Base-by-base conservation (phyloP, 2,888 invertebrate species). In the Rotaria magnacalcarata region DNA sequence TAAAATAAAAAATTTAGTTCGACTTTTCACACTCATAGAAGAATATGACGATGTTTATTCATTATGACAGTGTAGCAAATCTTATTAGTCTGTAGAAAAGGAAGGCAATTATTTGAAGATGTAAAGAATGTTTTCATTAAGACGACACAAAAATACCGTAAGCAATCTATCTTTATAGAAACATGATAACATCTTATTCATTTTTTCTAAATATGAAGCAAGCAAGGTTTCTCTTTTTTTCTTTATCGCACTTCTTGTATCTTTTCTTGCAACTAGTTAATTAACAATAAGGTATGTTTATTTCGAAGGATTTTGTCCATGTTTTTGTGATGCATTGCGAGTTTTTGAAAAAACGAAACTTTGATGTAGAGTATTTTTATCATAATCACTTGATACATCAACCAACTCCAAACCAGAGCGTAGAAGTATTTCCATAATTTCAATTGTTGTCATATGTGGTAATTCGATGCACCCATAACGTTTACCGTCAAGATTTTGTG, bases 311-410 rank as follows among this genome's bases (percentile, higher is more conserved):
- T 10, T 3, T 80, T 47, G 80, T 47, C 24, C 8, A n/a, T 8
- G 4, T 47, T 24, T 80, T n/a, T 10, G 43, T 11, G n/a, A 24
- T 43, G n/a, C 11, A 1, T 7, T 21, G 10, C 75, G 47, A 80
- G 24, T 2, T 47, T 80, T 80, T 80, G 80, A 80, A 34, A 80
- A 80, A 21, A 80, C 80, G n/a, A 80, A 47, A 80, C 47, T 80
- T 80, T 80, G 80, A 80, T 80, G 80, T n/a, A 80, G 47, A 24
- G 47, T 41, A 47, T 67, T 16, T 24, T 80, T n/a, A 47, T 80
- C 43, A 47, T 80, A 80, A 80, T 43, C 80, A n/a, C 80, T 80
- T 47, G 80, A 80, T 11, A 24, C 47, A 47, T 80, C 10, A 47
- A 47, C 47, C n/a, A 80, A n/a, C 4, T 80, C 80, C 24, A 80